Conservation (phyloP, 2,888 invertebrate genomes). For the Nemotelus pantherinus region DNA sequence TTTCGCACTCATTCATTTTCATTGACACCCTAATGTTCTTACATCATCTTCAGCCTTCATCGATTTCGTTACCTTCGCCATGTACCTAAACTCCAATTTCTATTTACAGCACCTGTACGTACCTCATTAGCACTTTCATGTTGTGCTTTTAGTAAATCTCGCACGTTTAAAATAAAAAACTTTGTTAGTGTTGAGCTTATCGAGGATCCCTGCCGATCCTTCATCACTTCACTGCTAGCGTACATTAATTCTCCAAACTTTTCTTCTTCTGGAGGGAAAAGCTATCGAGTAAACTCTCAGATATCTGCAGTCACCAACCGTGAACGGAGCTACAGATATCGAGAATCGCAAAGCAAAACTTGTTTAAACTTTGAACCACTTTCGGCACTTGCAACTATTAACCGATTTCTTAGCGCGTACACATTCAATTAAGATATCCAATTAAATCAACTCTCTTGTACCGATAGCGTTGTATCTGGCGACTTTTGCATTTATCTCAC, state of each 20-base stretch:
- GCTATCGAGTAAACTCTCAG: too few relatives aligned
- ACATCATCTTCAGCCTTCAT: too few relatives aligned
- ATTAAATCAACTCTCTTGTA: background rate
- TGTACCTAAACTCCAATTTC: too few relatives aligned
- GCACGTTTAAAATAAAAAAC: slow-evolving; percentile 62
- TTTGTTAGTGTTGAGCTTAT: slow-evolving; percentile 61
- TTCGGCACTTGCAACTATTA: background rate
- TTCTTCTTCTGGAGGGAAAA: too few relatives aligned
- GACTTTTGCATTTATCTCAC: background rate
- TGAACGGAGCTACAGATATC: too few relatives aligned
- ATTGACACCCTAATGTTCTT: too few relatives aligned
- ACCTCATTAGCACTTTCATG: slow-evolving; percentile 39
- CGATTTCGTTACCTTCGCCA: too few relatives aligned
- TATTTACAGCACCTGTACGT: background rate
- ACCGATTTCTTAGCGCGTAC: background rate
- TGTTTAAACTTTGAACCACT: background rate
- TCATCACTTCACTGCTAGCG: slow-evolving; percentile 48
- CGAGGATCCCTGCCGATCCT: slow-evolving; percentile 61
- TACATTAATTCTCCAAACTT: too few relatives aligned
- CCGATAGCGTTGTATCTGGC: background rate
- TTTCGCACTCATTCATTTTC: too few relatives aligned
- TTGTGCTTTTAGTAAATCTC: slow-evolving; percentile 59
- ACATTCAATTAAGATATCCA: background rate
- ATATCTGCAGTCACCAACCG: too few relatives aligned
- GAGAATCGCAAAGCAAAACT: too few relatives aligned